These are phyloP conservation scores for Sciurus vulgaris DNA, from an alignment of 2,797 vertebrate species.

Conservation along the genomic window DNA sequence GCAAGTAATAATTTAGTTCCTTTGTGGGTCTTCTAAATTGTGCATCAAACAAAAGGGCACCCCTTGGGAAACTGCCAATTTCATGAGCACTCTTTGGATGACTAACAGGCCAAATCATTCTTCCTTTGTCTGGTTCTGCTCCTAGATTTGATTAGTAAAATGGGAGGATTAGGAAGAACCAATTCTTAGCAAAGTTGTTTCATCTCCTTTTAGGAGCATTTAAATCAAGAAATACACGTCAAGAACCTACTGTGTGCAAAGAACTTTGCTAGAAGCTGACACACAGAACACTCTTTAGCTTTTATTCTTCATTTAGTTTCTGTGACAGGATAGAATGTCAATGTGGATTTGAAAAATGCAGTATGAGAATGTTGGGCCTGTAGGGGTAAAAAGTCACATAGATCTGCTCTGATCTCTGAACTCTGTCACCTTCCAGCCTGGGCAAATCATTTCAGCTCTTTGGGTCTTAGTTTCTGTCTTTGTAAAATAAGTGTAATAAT, in stretches of 20 bases:
- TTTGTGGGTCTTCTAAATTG: neutral
- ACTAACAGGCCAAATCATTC: neutral
- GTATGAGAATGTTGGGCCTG: neutral
- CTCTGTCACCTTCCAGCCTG: neutral
- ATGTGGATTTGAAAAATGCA: neutral
- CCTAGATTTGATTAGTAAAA: neutral
- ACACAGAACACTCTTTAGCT: neutral
- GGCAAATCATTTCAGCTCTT: neutral
- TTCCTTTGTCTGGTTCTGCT: neutral
- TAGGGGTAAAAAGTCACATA: neutral
- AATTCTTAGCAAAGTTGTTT: neutral
- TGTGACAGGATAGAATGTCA: neutral
- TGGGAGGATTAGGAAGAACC: neutral
- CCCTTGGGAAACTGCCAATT: neutral
- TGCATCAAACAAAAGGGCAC: neutral
- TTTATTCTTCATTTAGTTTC: neutral
- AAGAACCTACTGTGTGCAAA: neutral
- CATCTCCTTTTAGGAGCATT: neutral
- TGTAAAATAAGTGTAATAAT: neutral
- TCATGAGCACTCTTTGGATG: neutral
- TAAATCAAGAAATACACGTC: neutral
- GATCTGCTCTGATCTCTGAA: neutral
- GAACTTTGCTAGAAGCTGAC: neutral
- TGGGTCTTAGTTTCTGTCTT: neutral
- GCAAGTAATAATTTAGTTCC: neutral